Percentiles rank a stretch among this genome's conserved stretches.
Evolutionary conservation across 2,797 vertebrate genomes (phyloP).

Genomic region (Smutsia temminckii): DNA sequence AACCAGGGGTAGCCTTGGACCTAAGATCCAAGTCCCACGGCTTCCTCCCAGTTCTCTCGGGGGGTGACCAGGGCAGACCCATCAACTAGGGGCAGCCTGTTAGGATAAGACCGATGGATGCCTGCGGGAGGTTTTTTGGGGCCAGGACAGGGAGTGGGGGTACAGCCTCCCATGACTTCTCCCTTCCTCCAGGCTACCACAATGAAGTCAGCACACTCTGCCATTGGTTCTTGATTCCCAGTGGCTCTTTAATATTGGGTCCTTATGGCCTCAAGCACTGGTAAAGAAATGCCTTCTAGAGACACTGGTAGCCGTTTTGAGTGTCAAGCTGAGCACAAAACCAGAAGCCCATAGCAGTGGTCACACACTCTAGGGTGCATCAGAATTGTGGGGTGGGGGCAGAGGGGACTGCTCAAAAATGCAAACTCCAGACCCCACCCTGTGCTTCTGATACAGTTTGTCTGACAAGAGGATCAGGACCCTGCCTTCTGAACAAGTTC

Average conservation of each 20-base stretch:
- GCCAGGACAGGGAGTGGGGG: neutral
- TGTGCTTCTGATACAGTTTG: rapidly evolving
- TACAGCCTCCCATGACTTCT: neutral
- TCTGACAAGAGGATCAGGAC: neutral
- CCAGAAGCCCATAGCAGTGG: rapidly evolving
- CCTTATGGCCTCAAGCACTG: neutral
- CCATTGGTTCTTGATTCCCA: rapidly evolving
- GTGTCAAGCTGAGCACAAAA: neutral
- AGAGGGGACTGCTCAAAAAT: neutral
- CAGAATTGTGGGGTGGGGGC: neutral
- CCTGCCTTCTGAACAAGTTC: neutral
- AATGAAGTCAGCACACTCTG: rapidly evolving
- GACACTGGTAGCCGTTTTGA: neutral
- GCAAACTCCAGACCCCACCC: neutral
- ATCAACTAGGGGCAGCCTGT: neutral
- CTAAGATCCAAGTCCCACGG: rapidly evolving
- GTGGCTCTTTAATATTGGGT: no score
- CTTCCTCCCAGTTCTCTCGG: neutral
- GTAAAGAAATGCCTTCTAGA: neutral
- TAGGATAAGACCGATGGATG: neutral
- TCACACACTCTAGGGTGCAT: rapidly evolving
- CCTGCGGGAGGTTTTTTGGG: rapidly evolving
- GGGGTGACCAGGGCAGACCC: neutral
- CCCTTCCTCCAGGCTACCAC: neutral
- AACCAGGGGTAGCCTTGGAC: neutral